Evolutionary conservation across 2,888 invertebrate genomes (phyloP).

Genomic region (Hypena proboscidalis): DNA sequence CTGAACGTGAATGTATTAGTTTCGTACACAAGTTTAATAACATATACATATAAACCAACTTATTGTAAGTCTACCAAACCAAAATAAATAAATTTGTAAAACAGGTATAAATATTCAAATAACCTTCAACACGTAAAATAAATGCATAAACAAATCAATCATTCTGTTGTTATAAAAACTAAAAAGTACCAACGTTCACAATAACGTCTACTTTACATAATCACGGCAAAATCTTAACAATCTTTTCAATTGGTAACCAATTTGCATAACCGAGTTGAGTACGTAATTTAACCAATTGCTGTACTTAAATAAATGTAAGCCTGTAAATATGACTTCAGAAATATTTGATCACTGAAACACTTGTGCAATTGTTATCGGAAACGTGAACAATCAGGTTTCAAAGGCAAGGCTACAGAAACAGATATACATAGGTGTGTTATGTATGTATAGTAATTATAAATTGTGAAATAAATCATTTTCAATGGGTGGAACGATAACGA

Average conservation of each 20-base stretch:
- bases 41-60: background rate
- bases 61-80: too few species aligned
- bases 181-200: background rate
- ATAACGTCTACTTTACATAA: background rate
- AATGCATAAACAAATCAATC: too few species aligned
- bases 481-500: slow-evolving; percentile 12
- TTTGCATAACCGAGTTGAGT: slow-evolving; percentile 6
- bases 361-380: slow-evolving; percentile 30
- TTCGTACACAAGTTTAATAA: background rate
- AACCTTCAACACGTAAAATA: too few species aligned
- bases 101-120: too few species aligned
- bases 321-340: slow-evolving; percentile 9
- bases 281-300: slow-evolving; percentile 15
- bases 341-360: slow-evolving; percentile 28
- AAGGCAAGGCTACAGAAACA: slow-evolving; percentile 42
- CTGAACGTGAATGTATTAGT: slow-evolving; percentile 3
- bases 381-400: slow-evolving; percentile 52
- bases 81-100: too few species aligned
- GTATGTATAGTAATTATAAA: slow-evolving; percentile 15
- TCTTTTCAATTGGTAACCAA: slow-evolving; percentile 5
- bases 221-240: background rate
- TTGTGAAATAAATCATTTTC: slow-evolving; percentile 14
- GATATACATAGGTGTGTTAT: slow-evolving; percentile 11
- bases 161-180: too few species aligned
- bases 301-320: background rate